Conservation (phyloP, 2,888 invertebrate genomes). For the Amphipyra tragopoginis region DNA sequence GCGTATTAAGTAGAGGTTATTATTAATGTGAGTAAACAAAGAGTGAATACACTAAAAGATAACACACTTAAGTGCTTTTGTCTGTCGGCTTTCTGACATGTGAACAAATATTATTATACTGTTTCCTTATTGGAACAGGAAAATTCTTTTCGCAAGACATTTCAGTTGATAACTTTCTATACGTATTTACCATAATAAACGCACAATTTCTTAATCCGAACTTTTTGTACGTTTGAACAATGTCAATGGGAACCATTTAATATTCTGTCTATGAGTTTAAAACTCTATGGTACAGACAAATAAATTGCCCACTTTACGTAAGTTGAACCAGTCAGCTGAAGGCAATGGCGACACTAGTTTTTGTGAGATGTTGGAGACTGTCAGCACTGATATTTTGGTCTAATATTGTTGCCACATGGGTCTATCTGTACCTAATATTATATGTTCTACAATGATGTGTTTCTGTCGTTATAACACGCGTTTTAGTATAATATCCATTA, state of each 20-base stretch:
- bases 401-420: too few relatives aligned
- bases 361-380: neutral
- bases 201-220: neutral
- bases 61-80: slow-evolving; percentile 62
- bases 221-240: too few relatives aligned
- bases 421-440: too few relatives aligned
- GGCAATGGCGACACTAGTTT: slow-evolving; percentile 17
- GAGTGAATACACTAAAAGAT: slow-evolving; percentile 40
- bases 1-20: slow-evolving; percentile 5
- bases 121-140: slow-evolving; percentile 53
- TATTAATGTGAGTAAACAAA: slow-evolving; percentile 38
- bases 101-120: slow-evolving; percentile 65
- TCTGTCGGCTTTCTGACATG: slow-evolving; percentile 59
- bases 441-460: too few relatives aligned
- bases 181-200: neutral
- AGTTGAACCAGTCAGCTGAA: slow-evolving; percentile 19
- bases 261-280: neutral
- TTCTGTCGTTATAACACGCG: too few relatives aligned
- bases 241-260: too few relatives aligned
- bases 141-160: slow-evolving; percentile 46
- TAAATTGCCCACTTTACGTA: slow-evolving; percentile 4
- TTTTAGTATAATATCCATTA: too few relatives aligned
- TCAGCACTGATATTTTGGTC: too few relatives aligned
- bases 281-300: slow-evolving; percentile 15
- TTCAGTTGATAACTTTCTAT: slow-evolving; percentile 23